These are phyloP conservation scores for Zoroaster sp. DNA, from an alignment of 53 echinoderm and acorn worm genomes.

Conservation along the genomic window DNA sequence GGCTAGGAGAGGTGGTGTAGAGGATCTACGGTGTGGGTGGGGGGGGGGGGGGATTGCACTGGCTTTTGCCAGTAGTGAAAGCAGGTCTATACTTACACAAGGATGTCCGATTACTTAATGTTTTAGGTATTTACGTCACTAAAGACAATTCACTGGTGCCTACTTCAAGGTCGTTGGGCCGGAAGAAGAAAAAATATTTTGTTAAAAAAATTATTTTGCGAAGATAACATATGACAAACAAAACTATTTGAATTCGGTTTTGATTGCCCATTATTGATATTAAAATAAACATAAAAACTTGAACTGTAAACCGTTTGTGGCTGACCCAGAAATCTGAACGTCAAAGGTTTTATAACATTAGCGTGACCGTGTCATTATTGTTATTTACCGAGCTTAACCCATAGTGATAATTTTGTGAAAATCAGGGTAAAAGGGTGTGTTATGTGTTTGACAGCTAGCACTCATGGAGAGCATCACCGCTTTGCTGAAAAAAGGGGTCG, in stretches of 20 bases:
- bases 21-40: too few relatives aligned
- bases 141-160: too few relatives aligned
- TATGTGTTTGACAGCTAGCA: not conserved
- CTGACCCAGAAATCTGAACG: not conserved
- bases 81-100: too few relatives aligned
- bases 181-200: too few relatives aligned
- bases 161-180: too few relatives aligned
- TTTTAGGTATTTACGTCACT: too few relatives aligned
- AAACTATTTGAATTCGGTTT: not conserved
- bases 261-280: not conserved
- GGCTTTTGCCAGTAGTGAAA: too few relatives aligned
- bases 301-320: conserved; percentile 22
- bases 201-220: too few relatives aligned
- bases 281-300: not conserved
- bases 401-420: not conserved
- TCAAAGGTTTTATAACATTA: not conserved
- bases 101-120: too few relatives aligned
- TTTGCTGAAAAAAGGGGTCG: not conserved
- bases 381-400: not conserved
- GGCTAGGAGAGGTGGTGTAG: too few relatives aligned
- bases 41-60: too few relatives aligned
- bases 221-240: not conserved
- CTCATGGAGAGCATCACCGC: not conserved
- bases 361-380: not conserved
- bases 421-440: not conserved